phyloP scores from a whole-genome alignment of 2,113 vertebrate genomes.

The Lophura nycthemera region DNA sequence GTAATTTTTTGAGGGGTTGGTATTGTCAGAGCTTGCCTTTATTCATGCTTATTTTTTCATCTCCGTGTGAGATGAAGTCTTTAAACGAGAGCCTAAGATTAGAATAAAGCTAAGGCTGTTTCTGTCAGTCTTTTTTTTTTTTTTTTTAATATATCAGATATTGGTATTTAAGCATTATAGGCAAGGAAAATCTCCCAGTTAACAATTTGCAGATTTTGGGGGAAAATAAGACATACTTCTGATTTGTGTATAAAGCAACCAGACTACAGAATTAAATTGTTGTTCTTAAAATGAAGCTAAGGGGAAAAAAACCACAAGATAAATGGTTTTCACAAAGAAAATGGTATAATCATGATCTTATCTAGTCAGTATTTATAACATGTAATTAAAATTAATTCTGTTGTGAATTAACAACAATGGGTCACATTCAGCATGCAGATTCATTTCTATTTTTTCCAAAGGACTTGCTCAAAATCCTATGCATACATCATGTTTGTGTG shows the following conservation, averaged over 20 bases:
- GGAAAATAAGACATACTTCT: not conserved
- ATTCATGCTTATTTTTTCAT: not conserved
- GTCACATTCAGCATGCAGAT: not conserved
- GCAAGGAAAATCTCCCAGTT: not conserved
- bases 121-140: not conserved
- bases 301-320: not conserved
- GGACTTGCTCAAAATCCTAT: not conserved
- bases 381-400: constrained; percentile 7
- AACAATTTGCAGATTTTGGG: not conserved
- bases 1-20: not conserved
- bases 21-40: constrained; percentile 14
- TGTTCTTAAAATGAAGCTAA: not conserved
- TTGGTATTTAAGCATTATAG: not conserved
- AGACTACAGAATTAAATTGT: not conserved
- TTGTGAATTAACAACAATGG: not conserved
- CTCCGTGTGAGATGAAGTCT: not conserved
- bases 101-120: not conserved
- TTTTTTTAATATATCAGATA: not conserved
- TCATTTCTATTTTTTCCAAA: not conserved
- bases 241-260: not conserved
- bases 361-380: not conserved
- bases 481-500: not conserved
- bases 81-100: not conserved
- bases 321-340: constrained; percentile 13
- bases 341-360: not conserved